A percentile compares a stretch with the other conserved stretches of the same genome.
phyloP scores from a whole-genome alignment of 2,797 vertebrate genomes.

The Parambassis ranga region DNA sequence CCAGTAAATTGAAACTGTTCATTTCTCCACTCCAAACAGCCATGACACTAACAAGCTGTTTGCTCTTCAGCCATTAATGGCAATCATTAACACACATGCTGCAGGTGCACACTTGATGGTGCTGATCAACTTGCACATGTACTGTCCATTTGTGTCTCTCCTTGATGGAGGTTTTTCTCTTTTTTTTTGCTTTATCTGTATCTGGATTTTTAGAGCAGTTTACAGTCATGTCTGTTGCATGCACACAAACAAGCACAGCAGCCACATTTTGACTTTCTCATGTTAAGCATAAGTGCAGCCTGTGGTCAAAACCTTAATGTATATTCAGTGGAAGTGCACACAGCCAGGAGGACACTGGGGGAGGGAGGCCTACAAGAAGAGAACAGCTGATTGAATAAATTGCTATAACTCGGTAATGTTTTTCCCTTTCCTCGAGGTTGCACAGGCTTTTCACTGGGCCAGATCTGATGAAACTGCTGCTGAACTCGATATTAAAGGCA shows the following conservation, averaged over 20 bases:
- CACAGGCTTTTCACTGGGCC: not conserved
- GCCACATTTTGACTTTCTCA: not conserved
- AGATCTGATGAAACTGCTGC: conserved; percentile 26
- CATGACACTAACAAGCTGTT: not conserved
- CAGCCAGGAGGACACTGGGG: not conserved
- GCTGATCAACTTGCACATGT: no score
- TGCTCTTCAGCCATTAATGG: not conserved
- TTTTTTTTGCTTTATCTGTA: no score
- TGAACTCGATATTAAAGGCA: conserved; percentile 10
- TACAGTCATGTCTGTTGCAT: no score
- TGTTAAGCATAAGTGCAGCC: not conserved
- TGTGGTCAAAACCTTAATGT: not conserved
- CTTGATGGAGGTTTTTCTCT: no score
- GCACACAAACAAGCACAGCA: not conserved
- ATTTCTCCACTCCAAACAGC: not conserved
- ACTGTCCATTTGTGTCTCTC: no score
- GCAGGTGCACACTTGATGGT: no score
- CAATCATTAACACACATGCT: no score
- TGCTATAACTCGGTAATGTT: not conserved
- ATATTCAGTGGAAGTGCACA: conserved; percentile 17
- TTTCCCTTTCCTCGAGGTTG: not conserved
- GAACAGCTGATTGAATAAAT: not conserved
- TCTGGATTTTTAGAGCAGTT: no score
- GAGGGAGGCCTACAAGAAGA: not conserved
- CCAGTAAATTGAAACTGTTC: not conserved